Evolutionary conservation across 2,113 vertebrate genomes (phyloP), one percentile per base, ranked within the genome.

Genomic region (Chunga burmeisteri): DNA sequence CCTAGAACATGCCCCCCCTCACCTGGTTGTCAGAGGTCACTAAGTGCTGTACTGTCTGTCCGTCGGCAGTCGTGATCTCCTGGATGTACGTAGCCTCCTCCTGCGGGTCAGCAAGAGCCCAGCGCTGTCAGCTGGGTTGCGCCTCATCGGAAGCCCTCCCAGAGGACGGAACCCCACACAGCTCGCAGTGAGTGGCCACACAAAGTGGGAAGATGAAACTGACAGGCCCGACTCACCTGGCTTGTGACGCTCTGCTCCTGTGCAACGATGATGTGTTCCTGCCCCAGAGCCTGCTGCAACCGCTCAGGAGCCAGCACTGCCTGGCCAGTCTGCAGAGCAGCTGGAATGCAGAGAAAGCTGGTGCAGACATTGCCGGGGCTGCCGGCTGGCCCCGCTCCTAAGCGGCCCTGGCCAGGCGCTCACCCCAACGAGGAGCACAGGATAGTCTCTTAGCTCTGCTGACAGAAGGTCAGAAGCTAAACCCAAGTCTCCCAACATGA

Each of bases 1-100:
- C 0, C 9, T 20, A 32, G n/a, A 32, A 53, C 0, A 0, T 0
- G 12, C 3, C 97, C 94, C 16, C 93, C 17, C 98, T 98, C 68
- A 99, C 99, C 98, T 99, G 99, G 97, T 99, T 99, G 83, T 99
- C 99, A 13, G 99, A 98, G 0, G 99, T 98, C 96, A 99, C 99
- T 67, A 99, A 98, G 84, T 99, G 99, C 97, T 99, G 99, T 30
- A 99, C 99, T 0, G 99, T 99, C 97, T 99, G 99, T 22, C 99
- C 99, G 0, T 99, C 99, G 6, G 99, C 98, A 3, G 99, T 99
- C 5, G 99, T 99, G 86, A 99, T 99, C 96, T 99, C 99, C 94
- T 99, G 99, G 97, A 99, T 99, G 84, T 99, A 99, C 1, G 99
- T 89, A 13, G 99, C 98, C 85, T 99, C 99, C 96, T 99, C 99